Evolutionary conservation across 2,888 invertebrate species (phyloP), one percentile per base, ranked within the genome.

Genomic region (Spilosoma lubricipeda): DNA sequence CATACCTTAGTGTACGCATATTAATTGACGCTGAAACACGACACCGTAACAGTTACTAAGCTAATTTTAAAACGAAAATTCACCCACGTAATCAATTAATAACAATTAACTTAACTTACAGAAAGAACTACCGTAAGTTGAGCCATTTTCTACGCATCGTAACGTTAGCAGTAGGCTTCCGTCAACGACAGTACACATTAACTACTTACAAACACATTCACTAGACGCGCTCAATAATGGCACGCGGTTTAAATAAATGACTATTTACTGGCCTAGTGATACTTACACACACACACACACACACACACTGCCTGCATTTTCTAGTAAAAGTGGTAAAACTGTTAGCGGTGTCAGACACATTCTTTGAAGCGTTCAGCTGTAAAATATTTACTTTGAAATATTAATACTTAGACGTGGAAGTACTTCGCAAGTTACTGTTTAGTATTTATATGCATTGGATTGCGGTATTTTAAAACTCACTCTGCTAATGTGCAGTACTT

Each of bases 51-150:
- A 27, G 27, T 59, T 59, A 27, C 27, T 11, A 59, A 59, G 52
- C n/a, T 56, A 56, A 56, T 56, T 56, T 23, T 9, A 56, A n/a
- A n/a, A 0, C 23, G 11, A 56, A 56, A 56, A 30, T 18, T 30
- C 63, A 63, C 63, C 30, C 13, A n/a, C 18, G 18, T 36, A 52
- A 72, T 72, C 27, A 56, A 59, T 72, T 67, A n/a, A 72, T 52
- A 67, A 67, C 39, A 67, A 67, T 63, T 63, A 45, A 27, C 33
- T 67, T 33, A 33, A 36, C n/a, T 63, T 59, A 52, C 59, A 59
- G 65, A 71, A 74, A 74, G 67, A 67, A 69, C 67, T 71, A 75
- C 74, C 74, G 71, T 74, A 74, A 71, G 42, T 59, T 42, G 74
- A n/a, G 36, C 71, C 67, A 71, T 71, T 71, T 73, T 70, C 67